Evolutionary conservation across 2,888 invertebrate genomes (phyloP).

Genomic region (Diarsia rubi): DNA sequence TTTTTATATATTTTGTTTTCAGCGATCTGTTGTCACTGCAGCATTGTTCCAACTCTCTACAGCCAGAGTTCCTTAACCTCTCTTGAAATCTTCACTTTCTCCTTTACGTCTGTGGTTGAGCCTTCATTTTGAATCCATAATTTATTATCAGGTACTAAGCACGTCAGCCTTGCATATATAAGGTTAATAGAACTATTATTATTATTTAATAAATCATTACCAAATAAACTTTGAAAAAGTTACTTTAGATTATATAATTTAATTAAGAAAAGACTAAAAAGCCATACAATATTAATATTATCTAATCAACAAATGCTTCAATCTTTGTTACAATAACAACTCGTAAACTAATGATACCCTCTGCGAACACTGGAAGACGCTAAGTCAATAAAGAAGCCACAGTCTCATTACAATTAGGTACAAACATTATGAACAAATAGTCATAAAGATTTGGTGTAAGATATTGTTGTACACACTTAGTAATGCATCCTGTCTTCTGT

Average conservation of each 20-base stretch:
- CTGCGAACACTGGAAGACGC: conserved; percentile 4
- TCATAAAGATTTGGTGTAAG: neutral
- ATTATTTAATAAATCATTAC: neutral
- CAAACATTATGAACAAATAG: conserved; percentile 45
- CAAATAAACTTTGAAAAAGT: neutral
- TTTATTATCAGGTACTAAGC: neutral
- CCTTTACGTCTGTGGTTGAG: neutral
- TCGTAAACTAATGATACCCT: conserved; percentile 36
- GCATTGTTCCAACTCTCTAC: neutral
- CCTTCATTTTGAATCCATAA: neutral
- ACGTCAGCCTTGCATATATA: neutral
- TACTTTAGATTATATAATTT: neutral
- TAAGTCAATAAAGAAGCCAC: conserved; percentile 47
- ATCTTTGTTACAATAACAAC: conserved; percentile 33
- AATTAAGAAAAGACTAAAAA: neutral
- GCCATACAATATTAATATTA: neutral
- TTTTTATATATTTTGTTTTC: neutral
- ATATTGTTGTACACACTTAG: conserved; percentile 7
- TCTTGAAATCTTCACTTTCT: conserved; percentile 24
- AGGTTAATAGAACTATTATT: neutral
- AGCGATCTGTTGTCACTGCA: conserved; percentile 3
- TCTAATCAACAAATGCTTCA: conserved; percentile 23
- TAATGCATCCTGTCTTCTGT: conserved; percentile 11
- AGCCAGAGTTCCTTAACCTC: conserved; percentile 29
- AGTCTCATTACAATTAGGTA: conserved; percentile 39